Conservation (phyloP, 2,113 vertebrate species). For the Asarcornis scutulata region DNA sequence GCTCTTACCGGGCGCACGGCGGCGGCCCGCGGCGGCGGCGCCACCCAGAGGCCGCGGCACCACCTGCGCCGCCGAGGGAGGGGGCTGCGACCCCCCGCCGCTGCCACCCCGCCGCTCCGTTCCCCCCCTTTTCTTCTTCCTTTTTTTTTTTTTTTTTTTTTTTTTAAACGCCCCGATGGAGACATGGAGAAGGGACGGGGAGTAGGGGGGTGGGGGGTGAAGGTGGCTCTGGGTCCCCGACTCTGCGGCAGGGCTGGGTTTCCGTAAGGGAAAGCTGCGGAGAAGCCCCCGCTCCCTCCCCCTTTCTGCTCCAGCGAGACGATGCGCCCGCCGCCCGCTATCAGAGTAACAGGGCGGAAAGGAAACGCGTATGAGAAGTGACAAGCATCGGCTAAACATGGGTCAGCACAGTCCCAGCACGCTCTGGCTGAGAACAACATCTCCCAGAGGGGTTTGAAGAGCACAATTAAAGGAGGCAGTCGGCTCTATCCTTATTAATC, state of each 20-base stretch:
- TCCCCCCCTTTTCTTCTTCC: too few species aligned
- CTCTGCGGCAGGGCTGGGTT: not conserved
- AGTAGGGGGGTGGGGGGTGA: too few species aligned
- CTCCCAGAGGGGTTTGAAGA: constrained; percentile 39
- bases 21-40: not conserved
- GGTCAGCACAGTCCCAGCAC: constrained; percentile 2
- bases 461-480: constrained; percentile 13
- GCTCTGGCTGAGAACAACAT: constrained; percentile 18
- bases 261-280: not conserved
- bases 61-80: not conserved
- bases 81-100: not conserved
- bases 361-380: constrained; percentile 41
- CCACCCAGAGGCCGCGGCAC: constrained; percentile 9
- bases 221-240: not conserved
- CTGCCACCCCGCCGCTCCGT: not conserved
- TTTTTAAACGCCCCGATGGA: not conserved
- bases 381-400: constrained; percentile 42
- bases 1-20: not conserved
- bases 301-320: not conserved
- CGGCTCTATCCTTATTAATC: not conserved
- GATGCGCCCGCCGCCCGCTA: not conserved
- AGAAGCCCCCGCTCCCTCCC: not conserved
- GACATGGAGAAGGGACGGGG: not conserved
- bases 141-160: not conserved
- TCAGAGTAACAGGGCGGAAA: not conserved